Evolutionary conservation across 2,113 vertebrate species (phyloP), one percentile per base, ranked within the genome.

Genomic region (Carettochelys insculpta): DNA sequence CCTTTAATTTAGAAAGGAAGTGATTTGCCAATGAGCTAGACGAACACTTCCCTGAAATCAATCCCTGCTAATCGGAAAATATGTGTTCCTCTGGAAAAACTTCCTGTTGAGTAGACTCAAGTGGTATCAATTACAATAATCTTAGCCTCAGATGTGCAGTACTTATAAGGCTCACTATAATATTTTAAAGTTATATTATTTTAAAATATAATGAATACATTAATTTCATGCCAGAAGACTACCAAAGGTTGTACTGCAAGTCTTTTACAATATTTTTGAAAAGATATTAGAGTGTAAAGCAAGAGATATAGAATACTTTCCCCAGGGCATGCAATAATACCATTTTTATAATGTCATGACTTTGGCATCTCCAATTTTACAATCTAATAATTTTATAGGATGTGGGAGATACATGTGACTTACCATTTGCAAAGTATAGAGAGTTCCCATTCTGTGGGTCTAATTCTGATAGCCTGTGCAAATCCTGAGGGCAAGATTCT

Each of bases 1-100:
- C 17, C 87, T 95, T 94, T 90, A 92, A 96, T 96, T 96, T 97
- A 93, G 81, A 86, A 73, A 31, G 45, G 11, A 86, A 94, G 71
- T 65, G 83, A 90, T 41, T 50, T 0, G 1, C n/a, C 87, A 93
- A 52, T 56, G 88, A 93, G 90, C 50, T 81, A 52, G 56, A 88
- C 54, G 80, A 95, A 94, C 24, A 20, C 71, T 89, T 95, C 87
- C 87, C 84, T 89, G 92, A 92, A 86, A 95, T 92, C 86, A 84
- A 48, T 92, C 90, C 24, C 61, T 53, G 77, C 78, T 92, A 91
- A 95, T 94, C 90, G 89, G 87, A 95, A 92, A 50, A 83, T 80
- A 80, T 1, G 6, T n/a, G 20, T 13, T 94, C 19, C 83, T 95
- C n/a, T 48, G 41, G 82, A 95, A 87, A 56, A 84, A 88, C 31